A percentile compares a stretch with the other conserved stretches of the same genome.
Conservation (phyloP, 2,797 vertebrate genomes). For the Rhinatrema bivittatum region DNA sequence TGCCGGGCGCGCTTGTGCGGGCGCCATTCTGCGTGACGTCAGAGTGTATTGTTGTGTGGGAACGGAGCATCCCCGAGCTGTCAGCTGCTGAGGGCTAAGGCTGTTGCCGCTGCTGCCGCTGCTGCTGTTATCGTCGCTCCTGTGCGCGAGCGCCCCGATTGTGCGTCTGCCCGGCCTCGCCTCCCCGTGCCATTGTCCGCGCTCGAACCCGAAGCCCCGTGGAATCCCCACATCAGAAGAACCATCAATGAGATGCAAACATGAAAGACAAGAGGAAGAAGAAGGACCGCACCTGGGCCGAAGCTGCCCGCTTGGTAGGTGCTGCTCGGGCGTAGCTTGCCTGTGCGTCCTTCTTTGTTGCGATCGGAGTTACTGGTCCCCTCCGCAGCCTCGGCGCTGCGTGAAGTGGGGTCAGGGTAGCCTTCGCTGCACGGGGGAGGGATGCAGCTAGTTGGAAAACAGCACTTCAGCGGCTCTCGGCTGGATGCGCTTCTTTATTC, state of each 20-base stretch:
- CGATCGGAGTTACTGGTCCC: no score
- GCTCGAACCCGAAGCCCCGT: conserved; percentile 36
- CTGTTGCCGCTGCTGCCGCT: neutral
- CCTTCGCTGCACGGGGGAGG: conserved; percentile 11
- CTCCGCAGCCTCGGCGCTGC: no score
- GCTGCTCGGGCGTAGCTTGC: no score
- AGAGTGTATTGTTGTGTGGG: conserved; percentile 54
- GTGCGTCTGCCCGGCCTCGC: neutral
- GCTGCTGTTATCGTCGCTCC: no score
- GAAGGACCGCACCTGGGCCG: conserved; percentile 77
- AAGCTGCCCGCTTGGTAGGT: conserved; percentile 68
- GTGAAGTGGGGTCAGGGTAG: conserved; percentile 15
- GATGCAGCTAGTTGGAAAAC: neutral
- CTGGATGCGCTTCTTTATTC: no score
- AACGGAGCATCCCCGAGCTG: conserved; percentile 48
- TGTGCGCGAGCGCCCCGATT: conserved; percentile 1
- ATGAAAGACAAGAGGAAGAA: conserved; percentile 81
- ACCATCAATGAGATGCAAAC: conserved; percentile 67
- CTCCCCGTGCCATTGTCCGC: conserved; percentile 49
- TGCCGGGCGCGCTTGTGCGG: no score
- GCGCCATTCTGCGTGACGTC: conserved; percentile 51
- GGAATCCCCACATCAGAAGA: conserved; percentile 44
- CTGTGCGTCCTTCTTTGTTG: no score
- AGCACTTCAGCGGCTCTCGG: conserved; percentile 25
- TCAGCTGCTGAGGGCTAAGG: conserved; percentile 30